These are phyloP conservation scores for Pycnonotus jocosus DNA, from an alignment of 2,113 vertebrate genomes.

Conservation along the genomic window DNA sequence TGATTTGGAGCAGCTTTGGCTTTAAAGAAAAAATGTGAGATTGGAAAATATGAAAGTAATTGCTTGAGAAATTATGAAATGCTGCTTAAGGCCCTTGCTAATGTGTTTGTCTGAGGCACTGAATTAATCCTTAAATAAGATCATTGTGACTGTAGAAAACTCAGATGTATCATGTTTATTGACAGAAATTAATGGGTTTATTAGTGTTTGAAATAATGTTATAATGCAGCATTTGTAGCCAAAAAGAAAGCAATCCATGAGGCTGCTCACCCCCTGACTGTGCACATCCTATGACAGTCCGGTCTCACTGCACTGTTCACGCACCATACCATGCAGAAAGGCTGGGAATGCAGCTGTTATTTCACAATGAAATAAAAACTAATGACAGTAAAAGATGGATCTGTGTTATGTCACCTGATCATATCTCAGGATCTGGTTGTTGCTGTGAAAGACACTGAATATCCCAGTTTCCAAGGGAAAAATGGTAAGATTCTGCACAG, in stretches of 20 bases:
- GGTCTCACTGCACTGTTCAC: neutral
- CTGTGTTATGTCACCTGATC: neutral
- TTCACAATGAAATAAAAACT: neutral
- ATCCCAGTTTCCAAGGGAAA: fast-evolving
- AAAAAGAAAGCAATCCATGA: neutral
- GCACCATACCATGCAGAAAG: fast-evolving
- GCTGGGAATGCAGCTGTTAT: neutral
- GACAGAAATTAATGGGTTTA: slow-evolving; percentile 33
- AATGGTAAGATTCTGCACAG: fast-evolving
- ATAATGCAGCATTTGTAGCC: neutral
- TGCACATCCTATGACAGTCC: fast-evolving
- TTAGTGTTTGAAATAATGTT: slow-evolving; percentile 32
- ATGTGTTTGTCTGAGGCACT: slow-evolving; percentile 58
- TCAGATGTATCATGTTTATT: slow-evolving; percentile 3
- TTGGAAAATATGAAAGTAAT: slow-evolving; percentile 60
- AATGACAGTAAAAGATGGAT: neutral
- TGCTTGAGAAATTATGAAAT: slow-evolving; percentile 59
- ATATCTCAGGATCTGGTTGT: fast-evolving
- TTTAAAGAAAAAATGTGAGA: slow-evolving; percentile 1
- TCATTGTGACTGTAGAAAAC: neutral
- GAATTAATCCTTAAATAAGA: slow-evolving; percentile 52
- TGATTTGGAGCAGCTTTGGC: slow-evolving; percentile 15
- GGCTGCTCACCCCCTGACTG: neutral
- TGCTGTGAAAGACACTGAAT: neutral
- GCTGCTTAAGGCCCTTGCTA: slow-evolving; percentile 43